Evolutionary conservation across 2,797 vertebrate species (phyloP), one percentile per base, ranked within the genome.

Genomic region (Molossus alvarezi): DNA sequence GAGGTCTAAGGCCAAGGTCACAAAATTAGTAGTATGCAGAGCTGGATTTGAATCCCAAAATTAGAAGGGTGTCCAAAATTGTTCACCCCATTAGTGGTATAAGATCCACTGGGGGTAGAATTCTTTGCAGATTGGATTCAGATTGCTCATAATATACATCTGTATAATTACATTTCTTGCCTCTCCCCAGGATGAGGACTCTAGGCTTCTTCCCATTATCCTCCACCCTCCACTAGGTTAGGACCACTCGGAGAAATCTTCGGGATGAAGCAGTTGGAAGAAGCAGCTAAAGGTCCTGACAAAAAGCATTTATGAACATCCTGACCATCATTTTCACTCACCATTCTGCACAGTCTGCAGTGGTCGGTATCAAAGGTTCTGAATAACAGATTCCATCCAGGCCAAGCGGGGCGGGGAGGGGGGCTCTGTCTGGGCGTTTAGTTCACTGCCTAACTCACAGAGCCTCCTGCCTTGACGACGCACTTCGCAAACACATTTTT

Each of bases 401-500:
- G 37, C 37, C 51, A 62, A 67, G 45, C 2, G 8, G 17, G 9
- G 23, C 27, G 9, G 53, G 53, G 8, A 14, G 9, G 23, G n/a
- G 9, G 53, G 53, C 48, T 72, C 92, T 37, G 29, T 45, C 75
- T 65, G 33, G 86, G 11, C 77, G 5, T 58, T 58, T 53, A 60
- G 37, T 75, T 81, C 79, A 71, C 53, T 82, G 81, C 55, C 23
- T 65, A 71, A 65, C 41, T 80, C 71, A 3, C 5, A 33, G 37
- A 86, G 82, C 57, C 10, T 2, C 64, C 71, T 86, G 77, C 58
- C 64, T 83, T 73, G 53, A 67, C 62, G 29, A 10, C 77, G 20
- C 3, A 48, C 83, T 67, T 95, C 73, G 73, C 91, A 73, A 87
- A 84, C 67, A 92, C 64, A 80, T 79, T 92, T 88, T 72, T 67